Evolutionary conservation across 2,113 vertebrate species (phyloP).

Genomic region (Mohoua ochrocephala): DNA sequence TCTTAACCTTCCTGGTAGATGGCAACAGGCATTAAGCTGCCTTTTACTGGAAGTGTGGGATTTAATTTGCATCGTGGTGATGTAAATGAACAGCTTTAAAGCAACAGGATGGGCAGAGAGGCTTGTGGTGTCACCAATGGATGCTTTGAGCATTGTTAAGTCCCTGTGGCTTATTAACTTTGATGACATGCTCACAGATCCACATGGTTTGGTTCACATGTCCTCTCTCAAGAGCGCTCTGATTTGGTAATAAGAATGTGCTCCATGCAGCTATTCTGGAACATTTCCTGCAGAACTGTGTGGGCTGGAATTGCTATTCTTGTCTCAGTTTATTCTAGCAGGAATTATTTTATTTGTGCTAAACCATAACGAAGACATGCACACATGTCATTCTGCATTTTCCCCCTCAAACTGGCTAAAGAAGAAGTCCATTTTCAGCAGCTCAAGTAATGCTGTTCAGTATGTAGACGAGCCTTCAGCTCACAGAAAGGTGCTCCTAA

Average conservation of each 20-base stretch:
- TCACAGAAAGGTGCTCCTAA: background rate
- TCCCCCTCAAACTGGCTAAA: fast-evolving
- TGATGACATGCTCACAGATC: background rate
- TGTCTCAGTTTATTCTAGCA: conserved; percentile 40
- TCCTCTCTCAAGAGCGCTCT: background rate
- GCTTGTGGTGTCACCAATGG: background rate
- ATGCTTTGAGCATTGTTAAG: background rate
- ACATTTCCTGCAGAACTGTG: background rate
- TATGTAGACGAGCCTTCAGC: background rate
- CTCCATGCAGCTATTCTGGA: background rate
- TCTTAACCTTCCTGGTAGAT: background rate
- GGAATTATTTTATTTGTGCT: background rate
- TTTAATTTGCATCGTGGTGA: background rate
- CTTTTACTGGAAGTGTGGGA: background rate
- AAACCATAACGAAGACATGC: background rate
- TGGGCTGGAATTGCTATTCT: conserved; percentile 45
- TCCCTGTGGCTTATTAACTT: background rate
- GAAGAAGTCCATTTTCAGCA: background rate
- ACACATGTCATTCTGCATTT: background rate
- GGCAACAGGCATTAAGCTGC: background rate
- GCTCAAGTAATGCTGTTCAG: background rate
- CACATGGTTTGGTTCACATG: background rate
- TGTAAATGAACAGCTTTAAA: background rate
- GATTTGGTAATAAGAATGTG: background rate
- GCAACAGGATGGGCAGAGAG: background rate